Conservation (phyloP, 2,797 vertebrate genomes). For the Peromyscus attwateri region DNA sequence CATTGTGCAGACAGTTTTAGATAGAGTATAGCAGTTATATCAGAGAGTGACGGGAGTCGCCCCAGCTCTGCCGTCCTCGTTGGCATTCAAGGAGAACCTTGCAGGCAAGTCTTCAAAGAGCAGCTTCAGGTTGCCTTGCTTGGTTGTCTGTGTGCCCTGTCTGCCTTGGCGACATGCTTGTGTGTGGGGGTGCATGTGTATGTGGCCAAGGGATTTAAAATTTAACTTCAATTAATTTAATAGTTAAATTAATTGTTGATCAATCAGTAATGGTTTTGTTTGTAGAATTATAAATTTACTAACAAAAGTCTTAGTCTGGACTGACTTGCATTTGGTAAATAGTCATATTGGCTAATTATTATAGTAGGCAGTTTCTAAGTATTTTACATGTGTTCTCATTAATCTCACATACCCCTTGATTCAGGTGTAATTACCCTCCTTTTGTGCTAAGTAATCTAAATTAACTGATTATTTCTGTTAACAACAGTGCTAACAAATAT, state of each 20-base stretch:
- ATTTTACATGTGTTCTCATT: constrained; percentile 47
- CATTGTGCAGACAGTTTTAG: background rate
- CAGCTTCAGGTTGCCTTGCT: background rate
- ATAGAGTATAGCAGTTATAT: background rate
- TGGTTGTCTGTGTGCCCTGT: background rate
- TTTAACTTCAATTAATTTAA: background rate
- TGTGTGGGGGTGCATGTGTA: background rate
- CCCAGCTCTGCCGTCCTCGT: background rate
- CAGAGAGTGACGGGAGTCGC: background rate
- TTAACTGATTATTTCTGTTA: constrained; percentile 43
- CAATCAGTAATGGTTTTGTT: constrained; percentile 43
- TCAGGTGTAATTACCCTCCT: background rate
- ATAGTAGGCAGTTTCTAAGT: background rate
- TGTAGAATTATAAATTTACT: constrained; percentile 26
- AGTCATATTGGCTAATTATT: constrained; percentile 23
- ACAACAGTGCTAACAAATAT: background rate
- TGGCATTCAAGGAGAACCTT: background rate
- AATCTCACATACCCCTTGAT: background rate
- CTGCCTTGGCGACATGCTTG: background rate
- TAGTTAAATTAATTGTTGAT: constrained; percentile 39
- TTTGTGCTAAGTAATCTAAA: constrained; percentile 43
- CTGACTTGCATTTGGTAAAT: constrained; percentile 41
- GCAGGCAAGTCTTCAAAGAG: background rate
- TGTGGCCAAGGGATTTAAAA: background rate
- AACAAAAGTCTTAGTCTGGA: background rate